Base-by-base conservation (phyloP, 2,113 vertebrate species). In the Pyrgilauda ruficollis region DNA sequence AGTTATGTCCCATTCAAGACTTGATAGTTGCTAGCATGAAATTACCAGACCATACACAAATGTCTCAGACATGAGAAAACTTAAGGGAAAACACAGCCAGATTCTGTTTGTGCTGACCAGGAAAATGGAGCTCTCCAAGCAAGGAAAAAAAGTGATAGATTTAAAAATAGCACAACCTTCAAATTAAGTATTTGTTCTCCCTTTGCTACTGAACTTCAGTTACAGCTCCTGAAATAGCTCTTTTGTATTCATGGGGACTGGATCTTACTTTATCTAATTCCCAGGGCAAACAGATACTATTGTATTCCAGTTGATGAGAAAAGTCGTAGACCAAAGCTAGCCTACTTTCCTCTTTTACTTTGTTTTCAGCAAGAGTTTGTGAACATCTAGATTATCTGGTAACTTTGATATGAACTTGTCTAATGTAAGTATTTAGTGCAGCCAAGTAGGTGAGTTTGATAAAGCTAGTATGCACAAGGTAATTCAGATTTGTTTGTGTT, bases 181-280 rank as follows among this genome's bases (percentile, higher is more conserved):
- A 84, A 84, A 90, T 93, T 52, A 84, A 90, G 23, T 67, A 53
- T 93, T 96, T 88, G 47, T 20, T 89, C 72, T 96, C 89, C 64
- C 90, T 84, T 90, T 89, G 72, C 85, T 81, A 13, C 72, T 68
- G 76, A 92, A 53, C 52, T 78, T 74, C 83, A 75, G 64, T 56
- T 85, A 56, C 8, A 77, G 68, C 75, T 96, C 70, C 87, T 83
- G 87, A 96, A 96, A 96, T 91, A 96, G 81, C 66, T 94, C 37
- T 1, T 84, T 82, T 75, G 52, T 89, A 23, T 96, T 95, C 66
- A 17, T 43, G 58, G 79, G 83, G 62, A 78, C 84, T 92, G 52
- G 47, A 77, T 91, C 90, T 67, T 94, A 58, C 81, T 96, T 95
- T 67, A 52, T 44, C 52, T 88, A 53, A 94, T 94, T 94, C 92